Evolutionary conservation across 2,113 vertebrate genomes (phyloP).

Genomic region (Podocnemis expansa): DNA sequence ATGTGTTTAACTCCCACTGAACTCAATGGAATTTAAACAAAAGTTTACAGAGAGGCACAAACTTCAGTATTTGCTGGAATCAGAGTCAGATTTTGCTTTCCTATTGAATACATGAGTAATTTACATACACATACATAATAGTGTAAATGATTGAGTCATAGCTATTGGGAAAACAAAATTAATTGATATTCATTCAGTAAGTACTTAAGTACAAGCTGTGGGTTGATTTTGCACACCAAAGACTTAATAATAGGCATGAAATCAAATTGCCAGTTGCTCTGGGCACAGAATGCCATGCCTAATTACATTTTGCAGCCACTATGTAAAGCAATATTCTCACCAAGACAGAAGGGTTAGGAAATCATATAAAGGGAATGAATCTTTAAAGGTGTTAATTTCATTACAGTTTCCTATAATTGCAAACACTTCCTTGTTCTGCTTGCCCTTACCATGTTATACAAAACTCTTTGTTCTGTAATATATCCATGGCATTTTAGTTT

Average conservation of each 20-base stretch:
- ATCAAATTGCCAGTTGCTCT: slow-evolving; percentile 26
- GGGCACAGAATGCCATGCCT: not conserved
- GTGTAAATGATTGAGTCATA: slow-evolving; percentile 18
- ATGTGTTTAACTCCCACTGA: not conserved
- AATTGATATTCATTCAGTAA: slow-evolving; percentile 49
- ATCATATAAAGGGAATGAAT: not conserved
- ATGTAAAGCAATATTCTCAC: not conserved
- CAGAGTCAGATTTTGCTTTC: not conserved
- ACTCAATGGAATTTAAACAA: not conserved
- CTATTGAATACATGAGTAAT: not conserved
- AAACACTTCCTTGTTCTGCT: slow-evolving; percentile 16
- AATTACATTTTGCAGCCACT: slow-evolving; percentile 36
- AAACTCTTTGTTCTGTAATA: slow-evolving; percentile 7
- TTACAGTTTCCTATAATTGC: not conserved
- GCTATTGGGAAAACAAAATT: slow-evolving; percentile 1
- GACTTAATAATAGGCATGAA: not conserved
- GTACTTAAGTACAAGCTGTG: not conserved
- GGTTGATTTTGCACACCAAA: slow-evolving; percentile 36
- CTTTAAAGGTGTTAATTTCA: not conserved
- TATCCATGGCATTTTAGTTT: slow-evolving; percentile 21
- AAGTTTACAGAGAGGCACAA: not conserved
- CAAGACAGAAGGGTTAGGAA: not conserved
- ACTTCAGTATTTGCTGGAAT: not conserved
- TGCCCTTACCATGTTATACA: slow-evolving; percentile 4
- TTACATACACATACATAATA: not conserved